Evolutionary conservation across 2,888 invertebrate genomes (phyloP).

Genomic region (Rhyacophila evoluta): DNA sequence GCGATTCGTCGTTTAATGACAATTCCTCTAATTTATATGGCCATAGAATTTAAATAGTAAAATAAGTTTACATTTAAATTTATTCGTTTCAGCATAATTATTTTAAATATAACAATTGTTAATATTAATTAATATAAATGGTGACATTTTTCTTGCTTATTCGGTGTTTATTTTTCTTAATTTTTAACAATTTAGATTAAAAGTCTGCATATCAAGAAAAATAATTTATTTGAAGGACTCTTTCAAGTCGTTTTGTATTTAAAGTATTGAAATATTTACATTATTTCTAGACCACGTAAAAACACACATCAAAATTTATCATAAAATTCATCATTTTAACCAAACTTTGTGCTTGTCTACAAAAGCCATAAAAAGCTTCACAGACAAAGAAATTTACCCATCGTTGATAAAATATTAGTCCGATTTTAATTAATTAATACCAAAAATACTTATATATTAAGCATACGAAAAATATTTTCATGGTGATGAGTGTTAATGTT

Average conservation of each 20-base stretch:
- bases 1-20: slow-evolving; percentile 44
- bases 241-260: background rate
- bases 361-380: too few species aligned
- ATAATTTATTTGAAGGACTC: background rate
- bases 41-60: slow-evolving; percentile 11
- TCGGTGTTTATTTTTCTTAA: background rate
- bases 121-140: background rate
- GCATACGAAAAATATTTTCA: too few species aligned
- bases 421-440: too few species aligned
- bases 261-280: too few species aligned
- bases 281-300: too few species aligned
- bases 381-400: too few species aligned
- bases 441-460: too few species aligned
- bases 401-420: too few species aligned
- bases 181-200: slow-evolving; percentile 19
- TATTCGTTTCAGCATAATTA: background rate
- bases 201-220: background rate
- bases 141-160: background rate
- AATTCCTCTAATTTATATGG: slow-evolving; percentile 37
- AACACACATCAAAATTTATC: too few species aligned
- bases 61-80: background rate
- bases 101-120: background rate
- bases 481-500: too few species aligned
- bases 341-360: too few species aligned
- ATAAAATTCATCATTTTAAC: too few species aligned